phyloP scores from a whole-genome alignment of 2,888 invertebrate genomes.

The Lydus trimaculatus region DNA sequence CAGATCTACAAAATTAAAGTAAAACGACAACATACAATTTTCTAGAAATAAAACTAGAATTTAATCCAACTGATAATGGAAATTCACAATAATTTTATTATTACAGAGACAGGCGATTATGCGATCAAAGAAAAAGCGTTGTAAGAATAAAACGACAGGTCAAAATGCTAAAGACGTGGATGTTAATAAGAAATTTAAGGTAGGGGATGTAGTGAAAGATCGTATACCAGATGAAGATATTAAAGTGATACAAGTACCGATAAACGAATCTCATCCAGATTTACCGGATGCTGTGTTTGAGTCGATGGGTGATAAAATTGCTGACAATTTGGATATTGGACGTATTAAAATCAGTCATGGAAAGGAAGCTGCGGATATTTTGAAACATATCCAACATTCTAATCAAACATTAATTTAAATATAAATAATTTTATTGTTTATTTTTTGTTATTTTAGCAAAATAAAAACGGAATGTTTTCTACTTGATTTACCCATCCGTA shows the following conservation, averaged over 20 bases:
- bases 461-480: neutral
- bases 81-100: constrained; percentile 10
- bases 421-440: neutral
- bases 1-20: constrained; percentile 40
- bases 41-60: neutral
- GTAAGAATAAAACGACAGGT: constrained; percentile 18
- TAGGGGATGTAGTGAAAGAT: constrained; percentile 52
- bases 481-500: no score
- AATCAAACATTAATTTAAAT: constrained; percentile 21
- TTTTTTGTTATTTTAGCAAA: neutral
- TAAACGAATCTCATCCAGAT: constrained; percentile 51
- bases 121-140: neutral
- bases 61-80: constrained; percentile 1
- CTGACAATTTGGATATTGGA: constrained; percentile 54
- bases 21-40: neutral
- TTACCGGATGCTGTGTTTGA: constrained; percentile 58
- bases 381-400: constrained; percentile 45
- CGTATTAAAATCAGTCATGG: constrained; percentile 51
- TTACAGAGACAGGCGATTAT: neutral
- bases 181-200: constrained; percentile 31
- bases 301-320: constrained; percentile 57
- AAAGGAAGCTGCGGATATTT: constrained; percentile 46
- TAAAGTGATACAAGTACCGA: constrained; percentile 52
- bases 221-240: constrained; percentile 47
- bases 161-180: neutral